These are phyloP conservation scores for Zeus faber DNA, from an alignment of 2,113 vertebrate genomes.

Conservation along the genomic window DNA sequence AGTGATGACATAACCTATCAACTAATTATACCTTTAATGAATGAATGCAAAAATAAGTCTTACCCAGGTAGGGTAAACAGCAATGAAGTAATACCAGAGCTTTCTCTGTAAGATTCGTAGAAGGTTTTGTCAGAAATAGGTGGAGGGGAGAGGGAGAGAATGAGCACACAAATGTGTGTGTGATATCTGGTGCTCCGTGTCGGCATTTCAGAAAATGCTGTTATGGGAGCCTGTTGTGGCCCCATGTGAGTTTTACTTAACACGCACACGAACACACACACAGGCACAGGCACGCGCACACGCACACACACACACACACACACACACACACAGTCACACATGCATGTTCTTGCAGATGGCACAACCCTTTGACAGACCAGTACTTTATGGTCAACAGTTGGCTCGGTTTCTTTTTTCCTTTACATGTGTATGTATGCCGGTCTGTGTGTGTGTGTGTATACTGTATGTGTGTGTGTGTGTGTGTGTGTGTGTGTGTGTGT, in stretches of 20 bases:
- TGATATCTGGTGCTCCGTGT: conserved; percentile 48
- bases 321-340: not conserved
- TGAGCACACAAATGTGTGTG: no score
- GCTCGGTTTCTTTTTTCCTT: conserved; percentile 44
- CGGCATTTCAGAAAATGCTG: conserved; percentile 56
- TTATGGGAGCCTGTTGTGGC: conserved; percentile 52
- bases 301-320: conserved; percentile 17
- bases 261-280: conserved; percentile 6
- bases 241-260: conserved; percentile 30
- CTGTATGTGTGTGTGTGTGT: conserved; percentile 3
- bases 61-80: no score
- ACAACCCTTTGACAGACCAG: conserved; percentile 20
- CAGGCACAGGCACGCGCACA: conserved; percentile 19
- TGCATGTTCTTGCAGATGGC: conserved; percentile 8
- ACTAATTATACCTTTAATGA: no score
- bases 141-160: no score
- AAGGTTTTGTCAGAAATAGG: no score
- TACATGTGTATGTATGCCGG: conserved; percentile 16
- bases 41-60: no score
- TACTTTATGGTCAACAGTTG: conserved; percentile 46
- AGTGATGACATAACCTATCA: no score
- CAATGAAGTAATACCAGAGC: no score
- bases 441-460: conserved; percentile 12
- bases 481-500: not conserved
- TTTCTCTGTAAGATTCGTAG: no score